phyloP scores from a whole-genome alignment of 2,888 invertebrate genomes.

The Torymus auratus region DNA sequence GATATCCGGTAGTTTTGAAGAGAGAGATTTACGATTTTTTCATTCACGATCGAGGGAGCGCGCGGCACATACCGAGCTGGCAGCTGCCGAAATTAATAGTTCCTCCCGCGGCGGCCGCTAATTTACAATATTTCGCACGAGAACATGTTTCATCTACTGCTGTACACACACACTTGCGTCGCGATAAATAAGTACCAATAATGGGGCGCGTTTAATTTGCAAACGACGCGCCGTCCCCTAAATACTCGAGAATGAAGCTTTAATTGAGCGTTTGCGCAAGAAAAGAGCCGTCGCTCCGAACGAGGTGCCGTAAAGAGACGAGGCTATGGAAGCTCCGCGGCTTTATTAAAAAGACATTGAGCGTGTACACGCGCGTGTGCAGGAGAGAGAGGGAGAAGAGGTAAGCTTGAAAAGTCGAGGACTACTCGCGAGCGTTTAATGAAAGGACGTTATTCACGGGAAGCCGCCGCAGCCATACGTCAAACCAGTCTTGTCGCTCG shows the following conservation, averaged over 20 bases:
- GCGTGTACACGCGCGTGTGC: too few relatives aligned
- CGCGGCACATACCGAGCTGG: too few relatives aligned
- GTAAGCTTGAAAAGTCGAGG: conserved; percentile 15
- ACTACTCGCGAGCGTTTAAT: conserved; percentile 19
- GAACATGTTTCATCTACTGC: conserved; percentile 34
- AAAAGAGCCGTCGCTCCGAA: not conserved
- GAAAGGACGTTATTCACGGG: conserved; percentile 51
- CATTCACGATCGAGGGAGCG: conserved; percentile 1
- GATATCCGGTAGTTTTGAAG: conserved; percentile 48
- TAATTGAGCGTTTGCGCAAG: not conserved
- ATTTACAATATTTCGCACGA: conserved; percentile 27
- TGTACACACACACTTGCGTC: too few relatives aligned
- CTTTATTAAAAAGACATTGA: conserved; percentile 41
- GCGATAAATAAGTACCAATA: not conserved
- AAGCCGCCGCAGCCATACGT: conserved; percentile 34
- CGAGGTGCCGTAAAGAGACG: conserved; percentile 10
- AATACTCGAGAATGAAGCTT: conserved; percentile 39
- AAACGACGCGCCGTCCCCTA: not conserved
- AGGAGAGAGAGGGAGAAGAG: not conserved
- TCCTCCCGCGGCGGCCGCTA: conserved; percentile 13
- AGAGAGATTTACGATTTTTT: conserved; percentile 52
- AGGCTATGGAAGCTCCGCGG: conserved; percentile 23
- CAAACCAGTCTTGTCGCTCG: conserved; percentile 40
- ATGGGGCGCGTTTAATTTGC: not conserved
- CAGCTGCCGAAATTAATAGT: conserved; percentile 35